Evolutionary conservation across 2,113 vertebrate genomes (phyloP), one percentile per base, ranked within the genome.

Genomic region (Pheucticus melanocephalus): DNA sequence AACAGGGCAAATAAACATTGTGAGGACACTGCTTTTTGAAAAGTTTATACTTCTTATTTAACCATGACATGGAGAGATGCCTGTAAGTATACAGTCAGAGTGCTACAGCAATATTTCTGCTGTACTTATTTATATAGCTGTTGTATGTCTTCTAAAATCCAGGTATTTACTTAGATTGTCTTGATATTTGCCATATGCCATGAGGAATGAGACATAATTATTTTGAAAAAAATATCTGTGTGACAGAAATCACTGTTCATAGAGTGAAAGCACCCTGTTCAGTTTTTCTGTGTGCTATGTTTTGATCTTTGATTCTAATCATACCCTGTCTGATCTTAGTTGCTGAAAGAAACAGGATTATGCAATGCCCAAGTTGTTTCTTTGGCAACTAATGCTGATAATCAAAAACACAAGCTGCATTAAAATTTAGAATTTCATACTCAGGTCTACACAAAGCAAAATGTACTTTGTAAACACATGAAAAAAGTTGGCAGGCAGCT

Each of bases 231-330:
- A 76, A 45, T 2, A 24, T n/a, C 14, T 75, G 35, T 50, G 44
- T 79, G 57, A 82, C 54, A 76, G 82, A 90, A 90, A 76, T 77
- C 11, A 15, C 71, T 45, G 20, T 53, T 64, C 31, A 42, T 0
- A 28, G n/a, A 76, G 19, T 28, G 28, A 85, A 88, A 93, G 47
- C 27, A 79, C 8, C 3, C 18, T 51, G 12, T 79, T 57, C 37
- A 82, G 45, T n/a, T 84, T 59, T 84, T 84, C 63, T 87, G 73
- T 1, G 0, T 56, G 47, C n/a, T 28, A 37, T 12, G 5, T 79
- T 92, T 91, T 89, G 82, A 82, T 94, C 50, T 85, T 48, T 82
- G 81, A 71, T 79, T 94, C 57, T 82, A 85, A 82, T 64, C 42
- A 72, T 33, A 10, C 9, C 6, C 59, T 81, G 20, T 35, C 53